phyloP scores from a whole-genome alignment of 2,888 invertebrate species.

The Phasia obesa region DNA sequence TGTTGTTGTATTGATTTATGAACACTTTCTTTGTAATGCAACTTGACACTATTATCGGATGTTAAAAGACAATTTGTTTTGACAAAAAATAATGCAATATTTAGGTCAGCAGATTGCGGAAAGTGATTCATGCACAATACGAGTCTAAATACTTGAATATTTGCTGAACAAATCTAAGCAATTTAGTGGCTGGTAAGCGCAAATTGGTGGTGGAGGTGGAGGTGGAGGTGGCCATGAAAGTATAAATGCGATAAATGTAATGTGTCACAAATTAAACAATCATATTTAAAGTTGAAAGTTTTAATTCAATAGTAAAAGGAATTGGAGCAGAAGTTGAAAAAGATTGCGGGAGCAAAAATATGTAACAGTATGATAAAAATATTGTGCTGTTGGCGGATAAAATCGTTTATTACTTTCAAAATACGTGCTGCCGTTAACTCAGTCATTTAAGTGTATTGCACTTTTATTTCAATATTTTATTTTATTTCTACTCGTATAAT shows the following conservation, averaged over 20 bases:
- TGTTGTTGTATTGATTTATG: slow-evolving; percentile 59
- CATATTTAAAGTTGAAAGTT: slow-evolving; percentile 23
- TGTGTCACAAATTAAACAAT: slow-evolving; percentile 23
- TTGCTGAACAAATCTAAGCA: neutral
- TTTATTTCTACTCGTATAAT: too few species aligned
- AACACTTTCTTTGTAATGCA: slow-evolving; percentile 67
- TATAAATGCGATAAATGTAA: slow-evolving; percentile 5
- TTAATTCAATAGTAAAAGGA: slow-evolving; percentile 10
- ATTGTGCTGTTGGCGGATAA: too few species aligned
- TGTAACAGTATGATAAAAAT: too few species aligned
- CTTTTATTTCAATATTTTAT: too few species aligned
- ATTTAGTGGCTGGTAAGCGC: neutral
- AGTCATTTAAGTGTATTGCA: too few species aligned
- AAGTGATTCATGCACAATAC: slow-evolving; percentile 52
- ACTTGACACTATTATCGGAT: slow-evolving; percentile 66
- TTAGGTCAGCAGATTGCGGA: slow-evolving; percentile 61
- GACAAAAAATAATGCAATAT: slow-evolving; percentile 65
- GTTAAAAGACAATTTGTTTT: slow-evolving; percentile 66
- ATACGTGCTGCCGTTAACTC: too few species aligned
- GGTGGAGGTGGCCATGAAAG: slow-evolving; percentile 11
- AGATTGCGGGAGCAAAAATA: neutral
- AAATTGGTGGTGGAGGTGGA: slow-evolving; percentile 19
- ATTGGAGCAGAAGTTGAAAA: slow-evolving; percentile 38
- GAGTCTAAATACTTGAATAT: neutral
- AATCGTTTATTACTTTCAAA: too few species aligned